Percentiles rank a stretch among this genome's conserved stretches.
These are phyloP conservation scores for Etheostoma perlongum DNA, from an alignment of 2,797 vertebrate species.

Conservation along the genomic window DNA sequence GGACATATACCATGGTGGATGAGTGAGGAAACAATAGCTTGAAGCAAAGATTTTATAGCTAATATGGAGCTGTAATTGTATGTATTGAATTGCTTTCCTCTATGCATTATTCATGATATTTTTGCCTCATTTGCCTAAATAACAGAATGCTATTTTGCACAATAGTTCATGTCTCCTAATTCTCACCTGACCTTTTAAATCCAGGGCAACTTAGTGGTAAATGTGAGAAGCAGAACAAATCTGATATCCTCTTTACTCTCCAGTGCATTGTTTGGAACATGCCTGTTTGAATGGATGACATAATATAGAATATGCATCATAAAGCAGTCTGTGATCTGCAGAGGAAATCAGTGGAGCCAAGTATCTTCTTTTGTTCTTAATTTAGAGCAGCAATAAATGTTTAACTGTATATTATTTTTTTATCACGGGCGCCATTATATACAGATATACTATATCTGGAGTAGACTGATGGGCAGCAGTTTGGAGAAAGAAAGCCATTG, in stretches of 20 bases:
- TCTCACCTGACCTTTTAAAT: slow-evolving; percentile 23
- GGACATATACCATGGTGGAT: slow-evolving; percentile 7
- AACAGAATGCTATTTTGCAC: neutral
- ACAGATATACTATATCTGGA: neutral
- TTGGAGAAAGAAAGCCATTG: neutral
- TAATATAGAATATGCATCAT: slow-evolving; percentile 4
- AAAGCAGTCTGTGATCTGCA: slow-evolving; percentile 10
- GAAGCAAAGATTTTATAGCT: slow-evolving; percentile 48
- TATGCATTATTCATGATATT: slow-evolving; percentile 54
- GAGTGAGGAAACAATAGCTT: slow-evolving; percentile 33
- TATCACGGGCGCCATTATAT: neutral
- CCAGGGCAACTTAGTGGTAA: slow-evolving; percentile 1
- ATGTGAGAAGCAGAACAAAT: neutral
- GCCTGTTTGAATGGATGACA: slow-evolving; percentile 7
- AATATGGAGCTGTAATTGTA: slow-evolving; percentile 28
- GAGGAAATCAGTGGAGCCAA: slow-evolving; percentile 8
- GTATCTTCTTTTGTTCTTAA: slow-evolving; percentile 4
- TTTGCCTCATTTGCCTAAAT: slow-evolving; percentile 26
- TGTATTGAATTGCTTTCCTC: slow-evolving; percentile 24
- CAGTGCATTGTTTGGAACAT: neutral
- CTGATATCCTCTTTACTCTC: slow-evolving; percentile 5
- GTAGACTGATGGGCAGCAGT: neutral
- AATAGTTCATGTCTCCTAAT: neutral
- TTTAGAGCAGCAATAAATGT: neutral
- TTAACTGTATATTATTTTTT: neutral